A percentile compares a stretch with the other conserved stretches of the same genome.
Evolutionary conservation across 1,140 invertebrate genomes (phyloP).

Genomic region (Propsilocerus akamusi): DNA sequence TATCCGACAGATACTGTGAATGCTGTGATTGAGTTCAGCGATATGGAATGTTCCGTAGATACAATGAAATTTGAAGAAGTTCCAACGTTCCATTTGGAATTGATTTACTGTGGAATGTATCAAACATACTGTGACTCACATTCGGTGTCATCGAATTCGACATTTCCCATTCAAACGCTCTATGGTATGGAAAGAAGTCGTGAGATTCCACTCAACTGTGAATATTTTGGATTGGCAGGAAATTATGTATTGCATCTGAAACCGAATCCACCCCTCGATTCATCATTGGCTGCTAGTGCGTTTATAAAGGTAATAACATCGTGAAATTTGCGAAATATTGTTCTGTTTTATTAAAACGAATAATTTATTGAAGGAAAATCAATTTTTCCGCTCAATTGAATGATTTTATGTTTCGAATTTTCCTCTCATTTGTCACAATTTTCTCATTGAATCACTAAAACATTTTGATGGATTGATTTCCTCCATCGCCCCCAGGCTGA

Average conservation of each 20-base stretch:
- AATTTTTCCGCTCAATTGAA: neutral
- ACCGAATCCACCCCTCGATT: slow-evolving; percentile 28
- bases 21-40: slow-evolving; percentile 49
- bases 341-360: slow-evolving; percentile 4
- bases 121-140: slow-evolving; percentile 22
- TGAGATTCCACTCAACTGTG: slow-evolving; percentile 43
- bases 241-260: slow-evolving; percentile 49
- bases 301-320: slow-evolving; percentile 49
- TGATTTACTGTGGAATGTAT: slow-evolving; percentile 52
- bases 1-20: slow-evolving; percentile 52
- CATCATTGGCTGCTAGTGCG: slow-evolving; percentile 37
- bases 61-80: slow-evolving; percentile 29
- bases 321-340: too few species aligned
- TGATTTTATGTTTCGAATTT: slow-evolving; percentile 4
- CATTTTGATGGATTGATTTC: neutral
- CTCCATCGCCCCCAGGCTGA: slow-evolving; percentile 35
- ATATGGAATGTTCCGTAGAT: slow-evolving; percentile 34
- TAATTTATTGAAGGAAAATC: neutral
- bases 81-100: slow-evolving; percentile 49
- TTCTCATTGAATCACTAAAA: neutral
- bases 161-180: slow-evolving; percentile 13
- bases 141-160: neutral
- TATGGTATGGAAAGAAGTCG: slow-evolving; percentile 44
- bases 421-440: slow-evolving; percentile 7
- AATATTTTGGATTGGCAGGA: slow-evolving; percentile 57